These are phyloP conservation scores for Ips typographus DNA, from an alignment of 1,140 invertebrate species.

Conservation along the genomic window DNA sequence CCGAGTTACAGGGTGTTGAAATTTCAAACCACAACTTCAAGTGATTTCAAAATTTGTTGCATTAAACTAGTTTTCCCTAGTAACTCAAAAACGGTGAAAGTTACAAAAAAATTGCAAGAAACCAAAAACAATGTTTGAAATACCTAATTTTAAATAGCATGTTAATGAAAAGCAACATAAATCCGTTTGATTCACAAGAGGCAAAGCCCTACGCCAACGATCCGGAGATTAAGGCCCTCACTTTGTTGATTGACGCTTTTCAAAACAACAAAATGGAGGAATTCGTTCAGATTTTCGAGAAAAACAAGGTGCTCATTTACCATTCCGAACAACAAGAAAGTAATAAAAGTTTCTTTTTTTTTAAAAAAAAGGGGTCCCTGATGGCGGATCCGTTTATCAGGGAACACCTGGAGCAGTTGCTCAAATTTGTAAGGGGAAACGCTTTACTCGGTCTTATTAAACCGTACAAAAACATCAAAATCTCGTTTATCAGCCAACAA, in stretches of 20 bases:
- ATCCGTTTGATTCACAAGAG: constrained; percentile 99
- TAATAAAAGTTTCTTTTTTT: background rate
- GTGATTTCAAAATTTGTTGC: too few relatives aligned
- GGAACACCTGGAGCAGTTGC: constrained; percentile 96
- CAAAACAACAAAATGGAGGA: constrained; percentile 98
- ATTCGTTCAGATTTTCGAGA: constrained; percentile 94
- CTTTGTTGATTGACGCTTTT: constrained; percentile 95
- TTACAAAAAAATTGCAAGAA: too few relatives aligned
- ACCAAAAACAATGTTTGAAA: too few relatives aligned
- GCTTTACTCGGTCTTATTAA: constrained; percentile 95
- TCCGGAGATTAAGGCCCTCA: constrained; percentile 98
- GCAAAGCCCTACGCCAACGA: constrained; percentile 99
- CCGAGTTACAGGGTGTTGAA: too few relatives aligned
- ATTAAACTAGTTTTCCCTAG: too few relatives aligned
- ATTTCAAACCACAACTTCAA: too few relatives aligned
- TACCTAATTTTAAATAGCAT: constrained; percentile 98
- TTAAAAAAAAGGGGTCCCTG: constrained; percentile 72
- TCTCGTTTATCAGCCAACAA: constrained; percentile 95
- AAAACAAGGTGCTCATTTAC: constrained; percentile 67
- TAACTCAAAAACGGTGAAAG: too few relatives aligned
- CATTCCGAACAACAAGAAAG: background rate
- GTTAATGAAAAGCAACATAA: constrained; percentile 98
- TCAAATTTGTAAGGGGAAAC: constrained; percentile 94
- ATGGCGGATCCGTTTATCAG: constrained; percentile 99
- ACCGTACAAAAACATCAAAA: constrained; percentile 95